Evolutionary conservation across 2,113 vertebrate genomes (phyloP).

Genomic region (Anhinga rufa): DNA sequence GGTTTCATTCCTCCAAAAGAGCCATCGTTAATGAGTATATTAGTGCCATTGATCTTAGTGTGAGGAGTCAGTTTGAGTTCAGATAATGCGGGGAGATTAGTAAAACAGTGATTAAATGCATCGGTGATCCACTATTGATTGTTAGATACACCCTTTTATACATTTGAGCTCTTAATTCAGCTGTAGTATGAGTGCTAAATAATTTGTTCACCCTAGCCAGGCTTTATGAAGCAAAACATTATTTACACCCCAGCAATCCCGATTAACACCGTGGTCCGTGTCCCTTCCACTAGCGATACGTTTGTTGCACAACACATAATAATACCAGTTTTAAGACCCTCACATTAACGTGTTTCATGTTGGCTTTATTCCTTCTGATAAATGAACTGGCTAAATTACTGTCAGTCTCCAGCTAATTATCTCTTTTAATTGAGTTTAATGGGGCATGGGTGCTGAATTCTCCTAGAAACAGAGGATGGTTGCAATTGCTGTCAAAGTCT

Average conservation of each 20-base stretch:
- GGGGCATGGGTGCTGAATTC: neutral
- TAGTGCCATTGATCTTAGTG: constrained; percentile 19
- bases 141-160: neutral
- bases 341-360: neutral
- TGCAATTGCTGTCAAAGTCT: neutral
- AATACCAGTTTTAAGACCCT: neutral
- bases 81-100: neutral
- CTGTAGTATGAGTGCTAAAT: neutral
- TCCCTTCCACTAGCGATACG: neutral
- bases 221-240: neutral
- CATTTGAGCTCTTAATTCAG: constrained; percentile 2
- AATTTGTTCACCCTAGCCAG: neutral
- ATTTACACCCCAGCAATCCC: neutral
- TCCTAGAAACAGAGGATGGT: neutral
- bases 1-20: neutral
- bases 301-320: neutral
- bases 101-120: constrained; percentile 45
- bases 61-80: neutral
- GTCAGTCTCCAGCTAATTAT: constrained; percentile 8
- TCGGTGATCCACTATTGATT: neutral
- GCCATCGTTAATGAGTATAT: neutral
- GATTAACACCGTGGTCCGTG: neutral
- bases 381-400: constrained; percentile 22
- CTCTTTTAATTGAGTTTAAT: neutral
- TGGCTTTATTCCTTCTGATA: constrained; percentile 8